Evolutionary conservation across 2,888 invertebrate species (phyloP), one percentile per base, ranked within the genome.

Genomic region (Serripes groenlandicus): DNA sequence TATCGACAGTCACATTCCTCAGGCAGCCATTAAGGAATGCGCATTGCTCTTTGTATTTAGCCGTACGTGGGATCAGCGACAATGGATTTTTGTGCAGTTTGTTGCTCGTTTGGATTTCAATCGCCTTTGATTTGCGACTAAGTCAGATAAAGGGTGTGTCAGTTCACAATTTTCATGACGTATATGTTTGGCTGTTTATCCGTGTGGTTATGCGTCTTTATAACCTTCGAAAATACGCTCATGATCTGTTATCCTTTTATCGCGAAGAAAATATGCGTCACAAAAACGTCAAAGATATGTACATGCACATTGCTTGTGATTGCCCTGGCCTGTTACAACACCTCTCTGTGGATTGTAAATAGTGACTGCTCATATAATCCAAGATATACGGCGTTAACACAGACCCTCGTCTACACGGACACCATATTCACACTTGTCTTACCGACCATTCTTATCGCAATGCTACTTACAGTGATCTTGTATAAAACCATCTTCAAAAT

Each of bases 11-110:
- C 86, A 97, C 97, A 0, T 97, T 98, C 92, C 96, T 96, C 87
- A 95, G 95, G 69, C 97, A 97, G 54, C 97, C 97, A 83, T 94
- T 97, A 74, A 95, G 96, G 30, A 95, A 96, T 66, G 96, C 97
- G 18, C 97, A 97, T 0, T 97, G 97, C 0, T 97, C 97, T 81
- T 96, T 96, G 88, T 98, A 97, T 92, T 94, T 98, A 85, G 96
- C 97, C 0, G 97, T 97, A 0, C 94, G 98, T 62, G 97, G 97
- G 0, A 93, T 97, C 0, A 97, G 97, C 81, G 98, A 98, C 93
- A 97, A 97, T 0, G 95, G 97, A 0, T 97, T 97, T 90, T 94
- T 98, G 11, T 87, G 96, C 0, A 96, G 96, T n/a, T 94, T 97
- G 1, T 95, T 97, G 56, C 34, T 91, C 15, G 86, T 83, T 1